phyloP scores from a whole-genome alignment of 2,113 vertebrate species.

The Helogale parvula region DNA sequence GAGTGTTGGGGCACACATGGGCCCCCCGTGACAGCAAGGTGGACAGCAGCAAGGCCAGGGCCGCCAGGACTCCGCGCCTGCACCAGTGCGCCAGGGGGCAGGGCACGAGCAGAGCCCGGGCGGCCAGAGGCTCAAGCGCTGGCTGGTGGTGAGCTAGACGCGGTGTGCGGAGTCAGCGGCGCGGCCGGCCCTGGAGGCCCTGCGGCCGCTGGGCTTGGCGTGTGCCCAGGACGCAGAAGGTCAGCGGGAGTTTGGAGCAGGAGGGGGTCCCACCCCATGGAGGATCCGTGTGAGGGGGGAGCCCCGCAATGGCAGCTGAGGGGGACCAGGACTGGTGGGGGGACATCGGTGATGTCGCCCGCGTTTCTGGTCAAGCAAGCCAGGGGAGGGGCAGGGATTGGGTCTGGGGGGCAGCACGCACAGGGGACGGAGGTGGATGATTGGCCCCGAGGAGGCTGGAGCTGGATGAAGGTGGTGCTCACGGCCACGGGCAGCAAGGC shows the following conservation, averaged over 20 bases:
- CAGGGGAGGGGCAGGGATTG: background rate
- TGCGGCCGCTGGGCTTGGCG: background rate
- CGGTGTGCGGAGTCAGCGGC: accelerated
- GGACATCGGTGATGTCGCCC: accelerated
- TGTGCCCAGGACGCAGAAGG: background rate
- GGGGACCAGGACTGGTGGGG: accelerated
- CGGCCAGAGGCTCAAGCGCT: too few relatives aligned
- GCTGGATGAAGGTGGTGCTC: background rate
- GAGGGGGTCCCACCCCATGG: background rate
- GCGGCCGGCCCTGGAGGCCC: background rate
- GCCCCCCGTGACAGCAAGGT: background rate
- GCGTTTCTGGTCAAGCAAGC: background rate
- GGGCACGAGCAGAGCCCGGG: background rate
- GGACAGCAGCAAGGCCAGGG: background rate
- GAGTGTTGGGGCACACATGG: background rate
- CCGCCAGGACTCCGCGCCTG: background rate
- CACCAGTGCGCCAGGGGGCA: too few relatives aligned
- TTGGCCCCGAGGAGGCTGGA: background rate
- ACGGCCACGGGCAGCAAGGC: background rate
- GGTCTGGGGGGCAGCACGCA: background rate
- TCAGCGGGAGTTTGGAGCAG: background rate
- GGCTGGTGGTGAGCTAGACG: background rate
- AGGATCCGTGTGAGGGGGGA: background rate
- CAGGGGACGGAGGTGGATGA: background rate
- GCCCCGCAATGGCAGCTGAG: accelerated